Evolutionary conservation across 2,888 invertebrate genomes (phyloP).

Genomic region (Aphidius colemani): DNA sequence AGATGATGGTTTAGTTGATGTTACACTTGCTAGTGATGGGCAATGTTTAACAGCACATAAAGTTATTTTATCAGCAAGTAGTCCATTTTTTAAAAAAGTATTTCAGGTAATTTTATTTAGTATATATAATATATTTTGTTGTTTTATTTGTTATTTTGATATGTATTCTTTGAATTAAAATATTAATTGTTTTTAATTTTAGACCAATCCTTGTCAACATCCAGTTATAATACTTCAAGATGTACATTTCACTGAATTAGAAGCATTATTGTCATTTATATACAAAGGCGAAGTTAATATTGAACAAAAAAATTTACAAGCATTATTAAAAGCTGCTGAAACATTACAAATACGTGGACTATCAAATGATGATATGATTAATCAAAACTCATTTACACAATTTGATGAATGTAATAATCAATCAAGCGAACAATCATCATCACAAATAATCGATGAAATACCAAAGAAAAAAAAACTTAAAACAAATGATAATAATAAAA

Average conservation of each 20-base stretch:
- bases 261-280: conserved; percentile 72
- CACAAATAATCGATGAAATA: conserved; percentile 36
- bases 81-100: conserved; percentile 69
- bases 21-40: conserved; percentile 71
- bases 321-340: conserved; percentile 72
- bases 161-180: background rate
- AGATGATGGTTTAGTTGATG: conserved; percentile 71
- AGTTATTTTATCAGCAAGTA: conserved; percentile 72
- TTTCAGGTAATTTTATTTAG: conserved; percentile 63
- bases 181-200: conserved; percentile 50
- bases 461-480: conserved; percentile 49
- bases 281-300: conserved; percentile 78
- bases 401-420: conserved; percentile 44
- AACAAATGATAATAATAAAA: conserved; percentile 45
- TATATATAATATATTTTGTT: conserved; percentile 34
- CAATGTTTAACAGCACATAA: conserved; percentile 71
- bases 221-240: conserved; percentile 77
- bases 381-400: conserved; percentile 59
- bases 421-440: background rate
- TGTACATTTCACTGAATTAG: conserved; percentile 70
- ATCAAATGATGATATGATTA: conserved; percentile 64
- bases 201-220: conserved; percentile 77
- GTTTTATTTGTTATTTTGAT: conserved; percentile 48
- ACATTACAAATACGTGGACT: conserved; percentile 72
- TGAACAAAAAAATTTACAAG: conserved; percentile 71